These are phyloP conservation scores for Drosophila bifasciata DNA, from an alignment of 1,140 invertebrate species.

Conservation along the genomic window DNA sequence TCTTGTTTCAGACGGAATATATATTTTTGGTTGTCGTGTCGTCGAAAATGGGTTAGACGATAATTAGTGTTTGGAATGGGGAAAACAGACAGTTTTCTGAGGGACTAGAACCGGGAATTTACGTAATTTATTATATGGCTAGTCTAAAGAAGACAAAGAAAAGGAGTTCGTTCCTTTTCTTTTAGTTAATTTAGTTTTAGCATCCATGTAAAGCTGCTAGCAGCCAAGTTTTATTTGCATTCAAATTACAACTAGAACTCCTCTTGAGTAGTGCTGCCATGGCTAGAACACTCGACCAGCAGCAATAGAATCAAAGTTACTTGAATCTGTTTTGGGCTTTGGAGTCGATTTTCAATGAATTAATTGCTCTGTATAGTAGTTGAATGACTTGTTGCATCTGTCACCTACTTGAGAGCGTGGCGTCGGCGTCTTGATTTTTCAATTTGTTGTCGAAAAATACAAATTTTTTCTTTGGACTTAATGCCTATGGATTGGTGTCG, in stretches of 20 bases:
- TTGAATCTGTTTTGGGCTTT: slow-evolving; percentile 5
- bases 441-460: slow-evolving; percentile 61
- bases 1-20: slow-evolving; percentile 19
- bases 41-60: slow-evolving; percentile 33
- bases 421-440: slow-evolving; percentile 24
- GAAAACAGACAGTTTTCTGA: too few relatives aligned
- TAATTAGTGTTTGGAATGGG: slow-evolving; percentile 26
- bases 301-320: slow-evolving; percentile 24
- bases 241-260: neutral
- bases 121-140: slow-evolving; percentile 11
- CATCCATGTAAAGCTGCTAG: too few relatives aligned
- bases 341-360: slow-evolving; percentile 36
- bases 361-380: slow-evolving; percentile 43
- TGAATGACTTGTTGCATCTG: slow-evolving; percentile 67
- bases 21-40: slow-evolving; percentile 7
- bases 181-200: too few relatives aligned
- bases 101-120: slow-evolving; percentile 28
- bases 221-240: neutral
- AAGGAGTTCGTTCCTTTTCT: too few relatives aligned
- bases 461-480: slow-evolving; percentile 46
- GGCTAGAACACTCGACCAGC: slow-evolving; percentile 13
- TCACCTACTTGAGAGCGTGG: slow-evolving; percentile 42
- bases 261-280: neutral
- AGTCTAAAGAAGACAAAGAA: too few relatives aligned
- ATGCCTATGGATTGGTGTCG: slow-evolving; percentile 73